phyloP scores from a whole-genome alignment of 2,797 vertebrate species.

The Eptatretus atami region DNA sequence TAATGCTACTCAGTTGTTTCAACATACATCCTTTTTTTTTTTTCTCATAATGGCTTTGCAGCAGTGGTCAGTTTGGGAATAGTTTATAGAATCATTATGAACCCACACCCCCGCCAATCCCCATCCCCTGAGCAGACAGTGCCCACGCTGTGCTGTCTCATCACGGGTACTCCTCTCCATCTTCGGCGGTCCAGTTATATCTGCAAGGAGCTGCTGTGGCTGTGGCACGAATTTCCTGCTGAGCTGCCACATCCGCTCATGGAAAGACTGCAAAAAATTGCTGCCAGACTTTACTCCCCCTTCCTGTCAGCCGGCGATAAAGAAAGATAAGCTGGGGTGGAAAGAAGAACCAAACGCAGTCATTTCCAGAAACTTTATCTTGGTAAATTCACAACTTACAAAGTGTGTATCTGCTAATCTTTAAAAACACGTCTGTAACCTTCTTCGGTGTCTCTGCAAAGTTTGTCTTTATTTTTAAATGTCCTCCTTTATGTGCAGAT shows the following conservation, averaged over 20 bases:
- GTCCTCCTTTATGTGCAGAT: too few species aligned
- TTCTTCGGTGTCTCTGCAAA: too few species aligned
- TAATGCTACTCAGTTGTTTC: too few species aligned
- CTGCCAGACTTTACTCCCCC: constrained; percentile 92
- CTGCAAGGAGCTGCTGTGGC: constrained; percentile 85
- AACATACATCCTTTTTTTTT: too few species aligned
- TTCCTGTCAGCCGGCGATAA: constrained; percentile 47
- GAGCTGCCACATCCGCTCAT: constrained; percentile 92
- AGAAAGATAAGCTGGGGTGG: constrained; percentile 47
- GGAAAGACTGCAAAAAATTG: constrained; percentile 94
- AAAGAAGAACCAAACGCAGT: not conserved
- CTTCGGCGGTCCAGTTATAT: constrained; percentile 80
- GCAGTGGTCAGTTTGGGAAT: not conserved
- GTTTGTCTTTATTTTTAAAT: too few species aligned
- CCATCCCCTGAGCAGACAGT: not conserved
- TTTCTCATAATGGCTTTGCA: not conserved
- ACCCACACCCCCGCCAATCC: not conserved
- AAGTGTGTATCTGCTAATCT: too few species aligned
- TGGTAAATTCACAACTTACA: too few species aligned
- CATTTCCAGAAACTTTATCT: not conserved
- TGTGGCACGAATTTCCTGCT: constrained; percentile 90
- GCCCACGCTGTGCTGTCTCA: not conserved
- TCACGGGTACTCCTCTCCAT: constrained; percentile 41
- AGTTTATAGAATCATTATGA: not conserved
- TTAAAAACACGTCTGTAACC: too few species aligned